These are phyloP conservation scores for Eulacestoma nigropectus DNA, from an alignment of 2,113 vertebrate species.

Conservation along the genomic window DNA sequence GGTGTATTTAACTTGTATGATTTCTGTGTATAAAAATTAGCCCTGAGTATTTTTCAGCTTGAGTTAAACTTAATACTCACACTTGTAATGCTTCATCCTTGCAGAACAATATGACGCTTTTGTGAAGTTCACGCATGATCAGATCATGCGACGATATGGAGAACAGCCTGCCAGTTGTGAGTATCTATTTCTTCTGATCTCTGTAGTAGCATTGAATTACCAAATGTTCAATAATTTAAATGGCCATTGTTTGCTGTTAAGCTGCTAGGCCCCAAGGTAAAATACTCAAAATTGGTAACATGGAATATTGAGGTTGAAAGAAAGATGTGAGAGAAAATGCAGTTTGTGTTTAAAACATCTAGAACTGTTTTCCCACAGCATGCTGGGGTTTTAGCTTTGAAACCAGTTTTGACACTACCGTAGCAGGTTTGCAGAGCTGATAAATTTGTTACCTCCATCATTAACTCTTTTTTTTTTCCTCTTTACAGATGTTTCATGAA, in stretches of 20 bases:
- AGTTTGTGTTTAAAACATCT: not conserved
- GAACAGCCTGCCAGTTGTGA: conserved; percentile 99
- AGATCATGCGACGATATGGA: conserved; percentile 97
- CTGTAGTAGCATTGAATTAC: not conserved
- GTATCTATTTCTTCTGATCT: conserved; percentile 59
- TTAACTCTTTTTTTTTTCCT: conserved; percentile 20
- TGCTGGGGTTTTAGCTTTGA: not conserved
- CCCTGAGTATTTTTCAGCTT: not conserved
- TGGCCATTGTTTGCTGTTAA: not conserved
- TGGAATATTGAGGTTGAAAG: not conserved
- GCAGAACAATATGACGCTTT: conserved; percentile 99
- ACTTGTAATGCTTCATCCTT: conserved; percentile 6
- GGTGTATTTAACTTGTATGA: not conserved
- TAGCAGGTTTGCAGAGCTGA: not conserved
- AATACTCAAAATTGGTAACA: not conserved
- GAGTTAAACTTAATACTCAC: not conserved
- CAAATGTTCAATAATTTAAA: not conserved
- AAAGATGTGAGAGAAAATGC: not conserved
- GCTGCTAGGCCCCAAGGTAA: not conserved
- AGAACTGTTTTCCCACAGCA: rapidly evolving
- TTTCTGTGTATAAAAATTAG: not conserved
- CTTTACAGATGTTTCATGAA: conserved; percentile 91
- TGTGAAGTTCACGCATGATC: conserved; percentile 99
- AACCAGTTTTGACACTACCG: not conserved
- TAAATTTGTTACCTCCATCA: not conserved